A percentile compares a stretch with the other conserved stretches of the same genome.
These are phyloP conservation scores for Abscondita cerata DNA, from an alignment of 2,888 invertebrate species.

Conservation along the genomic window DNA sequence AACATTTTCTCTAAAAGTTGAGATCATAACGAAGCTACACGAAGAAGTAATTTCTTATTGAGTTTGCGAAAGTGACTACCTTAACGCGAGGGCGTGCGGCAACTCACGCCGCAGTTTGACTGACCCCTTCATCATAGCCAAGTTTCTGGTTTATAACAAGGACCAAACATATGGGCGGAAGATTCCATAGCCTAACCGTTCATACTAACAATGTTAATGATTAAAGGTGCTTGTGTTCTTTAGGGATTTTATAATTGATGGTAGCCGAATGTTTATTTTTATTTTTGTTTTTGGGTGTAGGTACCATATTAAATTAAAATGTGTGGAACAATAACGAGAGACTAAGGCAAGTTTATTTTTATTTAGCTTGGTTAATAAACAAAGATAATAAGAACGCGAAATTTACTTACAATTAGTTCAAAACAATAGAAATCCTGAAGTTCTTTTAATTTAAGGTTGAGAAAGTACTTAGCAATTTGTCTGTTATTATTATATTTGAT, in stretches of 20 bases:
- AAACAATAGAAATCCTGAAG: too few species aligned
- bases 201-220: conserved; percentile 23
- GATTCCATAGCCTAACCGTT: conserved; percentile 42
- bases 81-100: conserved; percentile 54
- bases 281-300: neutral
- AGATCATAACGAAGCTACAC: conserved; percentile 11
- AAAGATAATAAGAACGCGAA: too few species aligned
- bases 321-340: neutral
- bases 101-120: conserved; percentile 50
- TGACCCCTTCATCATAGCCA: conserved; percentile 34
- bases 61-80: conserved; percentile 41
- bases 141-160: conserved; percentile 48
- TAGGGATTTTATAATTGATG: conserved; percentile 13
- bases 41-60: conserved; percentile 12
- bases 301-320: conserved; percentile 6
- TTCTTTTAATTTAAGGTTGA: too few species aligned
- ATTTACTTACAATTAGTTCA: too few species aligned
- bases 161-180: conserved; percentile 55
- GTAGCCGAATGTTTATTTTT: neutral
- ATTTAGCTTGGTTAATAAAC: neutral
- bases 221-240: conserved; percentile 22
- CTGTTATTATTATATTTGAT: too few species aligned
- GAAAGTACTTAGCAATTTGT: too few species aligned
- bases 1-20: neutral
- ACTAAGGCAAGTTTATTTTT: too few species aligned